Evolutionary conservation across 2,113 vertebrate genomes (phyloP).

Genomic region (Scortum barcoo): DNA sequence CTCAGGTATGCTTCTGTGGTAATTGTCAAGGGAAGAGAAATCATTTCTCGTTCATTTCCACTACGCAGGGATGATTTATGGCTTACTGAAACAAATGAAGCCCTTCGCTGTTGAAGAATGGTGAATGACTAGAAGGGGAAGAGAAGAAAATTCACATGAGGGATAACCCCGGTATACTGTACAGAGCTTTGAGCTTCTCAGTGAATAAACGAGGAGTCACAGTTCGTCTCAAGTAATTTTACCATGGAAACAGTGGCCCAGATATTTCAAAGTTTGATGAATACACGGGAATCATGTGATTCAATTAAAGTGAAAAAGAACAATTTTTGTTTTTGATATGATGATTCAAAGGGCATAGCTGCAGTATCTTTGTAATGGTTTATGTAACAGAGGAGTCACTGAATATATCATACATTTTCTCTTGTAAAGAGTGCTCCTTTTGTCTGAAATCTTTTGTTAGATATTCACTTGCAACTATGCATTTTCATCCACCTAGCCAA

Average conservation of each 20-base stretch:
- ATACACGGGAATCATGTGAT: conserved; percentile 20
- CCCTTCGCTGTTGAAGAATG: conserved; percentile 12
- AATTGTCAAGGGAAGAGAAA: background rate
- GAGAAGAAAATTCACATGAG: conserved; percentile 35
- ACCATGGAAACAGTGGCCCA: conserved; percentile 42
- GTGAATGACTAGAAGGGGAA: conserved; percentile 7
- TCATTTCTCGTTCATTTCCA: conserved; percentile 14
- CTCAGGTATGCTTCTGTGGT: background rate
- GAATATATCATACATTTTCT: background rate
- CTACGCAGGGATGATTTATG: conserved; percentile 47
- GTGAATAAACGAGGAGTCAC: conserved; percentile 39
- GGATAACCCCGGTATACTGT: conserved; percentile 18
- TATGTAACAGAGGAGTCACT: background rate
- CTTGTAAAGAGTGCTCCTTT: background rate
- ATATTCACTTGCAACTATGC: background rate
- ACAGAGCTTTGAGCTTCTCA: conserved; percentile 19
- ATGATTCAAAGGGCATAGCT: background rate
- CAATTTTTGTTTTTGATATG: background rate
- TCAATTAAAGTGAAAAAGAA: background rate
- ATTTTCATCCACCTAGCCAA: background rate
- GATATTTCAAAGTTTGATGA: conserved; percentile 49
- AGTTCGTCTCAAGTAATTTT: conserved; percentile 36
- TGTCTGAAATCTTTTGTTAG: background rate
- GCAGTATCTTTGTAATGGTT: background rate
- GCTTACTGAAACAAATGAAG: conserved; percentile 46